Conservation (phyloP, 2,797 vertebrate genomes). For the Cercopithecus hamlyni region DNA sequence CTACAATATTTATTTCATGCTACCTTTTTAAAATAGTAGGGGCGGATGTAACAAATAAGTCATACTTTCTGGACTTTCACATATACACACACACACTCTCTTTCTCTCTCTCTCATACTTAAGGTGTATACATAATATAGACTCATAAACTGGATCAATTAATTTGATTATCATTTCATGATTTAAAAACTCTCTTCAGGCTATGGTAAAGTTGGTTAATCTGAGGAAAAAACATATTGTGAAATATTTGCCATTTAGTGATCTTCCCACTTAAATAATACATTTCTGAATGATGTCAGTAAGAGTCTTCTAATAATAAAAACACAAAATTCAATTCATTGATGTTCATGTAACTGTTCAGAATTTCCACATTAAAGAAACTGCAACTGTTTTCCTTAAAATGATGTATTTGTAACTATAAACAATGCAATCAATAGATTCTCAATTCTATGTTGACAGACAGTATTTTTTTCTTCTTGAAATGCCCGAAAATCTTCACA, state of each 20-base stretch:
- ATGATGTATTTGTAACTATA: not conserved
- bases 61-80: not conserved
- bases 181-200: not conserved
- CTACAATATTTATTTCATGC: not conserved
- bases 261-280: not conserved
- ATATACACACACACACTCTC: too few relatives aligned
- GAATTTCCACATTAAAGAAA: not conserved
- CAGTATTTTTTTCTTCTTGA: not conserved
- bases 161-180: not conserved
- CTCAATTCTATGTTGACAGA: not conserved
- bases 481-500: not conserved
- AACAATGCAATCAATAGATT: not conserved
- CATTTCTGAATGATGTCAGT: not conserved
- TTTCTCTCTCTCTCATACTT: not conserved
- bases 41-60: not conserved
- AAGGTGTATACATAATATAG: not conserved
- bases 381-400: not conserved
- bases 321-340: not conserved
- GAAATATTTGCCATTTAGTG: not conserved
- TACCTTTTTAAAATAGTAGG: not conserved
- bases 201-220: not conserved
- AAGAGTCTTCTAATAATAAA: not conserved
- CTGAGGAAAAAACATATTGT: not conserved
- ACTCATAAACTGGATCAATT: not conserved
- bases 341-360: not conserved